Evolutionary conservation across 2,888 invertebrate genomes (phyloP).

Genomic region (Drosophila anomalipes): DNA sequence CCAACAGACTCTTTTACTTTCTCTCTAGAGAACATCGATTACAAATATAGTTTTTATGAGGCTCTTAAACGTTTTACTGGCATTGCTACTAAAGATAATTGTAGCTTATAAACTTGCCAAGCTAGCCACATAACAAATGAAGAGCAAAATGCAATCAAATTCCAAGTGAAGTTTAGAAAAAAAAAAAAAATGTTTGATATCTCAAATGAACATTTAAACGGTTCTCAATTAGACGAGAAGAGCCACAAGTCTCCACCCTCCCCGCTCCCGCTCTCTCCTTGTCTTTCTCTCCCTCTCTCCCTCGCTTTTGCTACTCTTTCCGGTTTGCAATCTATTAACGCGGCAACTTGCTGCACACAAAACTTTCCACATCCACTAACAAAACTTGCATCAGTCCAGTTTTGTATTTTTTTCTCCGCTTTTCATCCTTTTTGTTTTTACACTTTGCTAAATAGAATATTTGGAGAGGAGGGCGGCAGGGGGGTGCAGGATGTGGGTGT

Average conservation of each 20-base stretch:
- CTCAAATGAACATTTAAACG: conserved; percentile 27
- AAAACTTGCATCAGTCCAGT: conserved; percentile 39
- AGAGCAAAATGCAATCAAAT: background rate
- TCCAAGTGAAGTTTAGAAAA: background rate
- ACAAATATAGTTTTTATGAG: background rate
- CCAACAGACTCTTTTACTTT: background rate
- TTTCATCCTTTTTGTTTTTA: conserved; percentile 3
- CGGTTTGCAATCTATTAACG: conserved; percentile 42
- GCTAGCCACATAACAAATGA: background rate
- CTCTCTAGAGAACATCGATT: background rate
- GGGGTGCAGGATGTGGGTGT: conserved; percentile 17
- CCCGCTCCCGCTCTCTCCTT: rapidly evolving
- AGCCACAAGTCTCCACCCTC: background rate
- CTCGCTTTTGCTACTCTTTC: conserved; percentile 1
- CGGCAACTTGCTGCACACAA: conserved; percentile 23
- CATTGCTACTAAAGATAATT: background rate
- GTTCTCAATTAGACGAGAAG: conserved; percentile 34
- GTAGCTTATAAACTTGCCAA: background rate
- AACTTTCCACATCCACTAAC: conserved; percentile 16
- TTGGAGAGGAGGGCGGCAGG: background rate
- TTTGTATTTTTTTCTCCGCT: conserved; percentile 20
- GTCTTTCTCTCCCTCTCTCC: background rate
- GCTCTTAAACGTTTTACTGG: background rate
- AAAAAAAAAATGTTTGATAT: conserved; percentile 4
- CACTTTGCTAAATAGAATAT: conserved; percentile 2